Base-by-base conservation (phyloP, 1,140 invertebrate species). In the Lepidurus arcticus region DNA sequence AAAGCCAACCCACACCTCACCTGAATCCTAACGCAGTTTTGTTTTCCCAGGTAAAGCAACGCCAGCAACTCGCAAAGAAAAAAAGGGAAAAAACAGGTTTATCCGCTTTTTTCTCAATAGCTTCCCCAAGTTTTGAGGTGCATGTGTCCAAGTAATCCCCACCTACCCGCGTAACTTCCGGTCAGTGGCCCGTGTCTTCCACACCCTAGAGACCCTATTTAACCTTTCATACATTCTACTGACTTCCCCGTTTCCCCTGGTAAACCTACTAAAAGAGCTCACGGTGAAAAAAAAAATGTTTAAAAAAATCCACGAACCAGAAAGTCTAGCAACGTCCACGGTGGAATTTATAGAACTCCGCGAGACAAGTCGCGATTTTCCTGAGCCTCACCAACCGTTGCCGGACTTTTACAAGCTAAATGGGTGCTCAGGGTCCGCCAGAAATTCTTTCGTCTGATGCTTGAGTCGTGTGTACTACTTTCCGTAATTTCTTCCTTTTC, bases 321-420 rank as follows among this genome's bases (percentile, higher is more conserved):
- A n/a, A 65, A 65, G 21, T 16, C 1, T 65, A 9, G 53, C 13
- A 13, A 3, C 53, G 7, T 65, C 53, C 53, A 9, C 21, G 21
- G 7, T 7, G 53, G 53, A 65, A 65, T 65, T 13, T 16, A 65
- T 21, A 21, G 53, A 65, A 65, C 53, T 65, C 53, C 21, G 13
- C 16, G 16, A 65, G 53, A 65, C 53, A 13, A 65, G 53, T 21
- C 21, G 10, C 45, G 16, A 21, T n/a, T 65, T 65, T 65, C n/a
- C 53, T 13, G 16, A 65, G 53, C 53, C 21, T 16, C 53, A 9
- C 53, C 53, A 65, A 65, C 16, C 53, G 53, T 65, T 65, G 21
- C 53, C 21, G 53, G 53, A 65, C 53, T 65, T 65, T 65, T 65
- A 65, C 53, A 65, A 65, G 53, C 53, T 65, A 65, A 65, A 65